phyloP scores from a whole-genome alignment of 2,113 vertebrate genomes.

The Nannospalax galili region DNA sequence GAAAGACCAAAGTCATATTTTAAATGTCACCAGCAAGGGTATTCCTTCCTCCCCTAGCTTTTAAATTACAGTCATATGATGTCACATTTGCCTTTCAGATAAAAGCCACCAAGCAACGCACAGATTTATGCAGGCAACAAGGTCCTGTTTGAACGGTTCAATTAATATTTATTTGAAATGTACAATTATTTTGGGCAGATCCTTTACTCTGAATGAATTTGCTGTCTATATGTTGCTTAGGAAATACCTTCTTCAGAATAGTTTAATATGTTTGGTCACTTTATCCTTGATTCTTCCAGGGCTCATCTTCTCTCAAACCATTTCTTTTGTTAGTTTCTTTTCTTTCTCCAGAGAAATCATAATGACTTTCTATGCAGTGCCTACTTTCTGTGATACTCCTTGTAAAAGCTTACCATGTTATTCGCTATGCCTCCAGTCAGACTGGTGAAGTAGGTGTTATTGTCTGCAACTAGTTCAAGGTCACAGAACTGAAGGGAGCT shows the following conservation, averaged over 20 bases:
- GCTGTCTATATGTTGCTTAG: background rate
- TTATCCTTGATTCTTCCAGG: background rate
- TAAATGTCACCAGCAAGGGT: background rate
- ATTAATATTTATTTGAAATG: constrained; percentile 25
- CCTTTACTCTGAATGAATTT: background rate
- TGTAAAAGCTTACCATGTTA: background rate
- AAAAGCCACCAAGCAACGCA: background rate
- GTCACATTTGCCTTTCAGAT: background rate
- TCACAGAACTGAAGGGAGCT: background rate
- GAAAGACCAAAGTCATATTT: constrained; percentile 38
- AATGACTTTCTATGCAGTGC: background rate
- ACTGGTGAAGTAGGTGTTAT: background rate
- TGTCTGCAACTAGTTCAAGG: background rate
- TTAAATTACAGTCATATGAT: background rate
- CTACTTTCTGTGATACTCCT: background rate
- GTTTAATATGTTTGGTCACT: background rate
- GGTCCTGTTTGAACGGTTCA: background rate
- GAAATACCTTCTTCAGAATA: background rate
- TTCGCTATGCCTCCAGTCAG: background rate
- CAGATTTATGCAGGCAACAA: background rate
- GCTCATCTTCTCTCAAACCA: background rate
- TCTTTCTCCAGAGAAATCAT: background rate
- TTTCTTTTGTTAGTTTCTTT: background rate
- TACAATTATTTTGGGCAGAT: background rate
- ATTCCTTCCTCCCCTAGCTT: background rate